phyloP scores from a whole-genome alignment of 2,113 vertebrate genomes.

The Plecturocebus donacophilus region DNA sequence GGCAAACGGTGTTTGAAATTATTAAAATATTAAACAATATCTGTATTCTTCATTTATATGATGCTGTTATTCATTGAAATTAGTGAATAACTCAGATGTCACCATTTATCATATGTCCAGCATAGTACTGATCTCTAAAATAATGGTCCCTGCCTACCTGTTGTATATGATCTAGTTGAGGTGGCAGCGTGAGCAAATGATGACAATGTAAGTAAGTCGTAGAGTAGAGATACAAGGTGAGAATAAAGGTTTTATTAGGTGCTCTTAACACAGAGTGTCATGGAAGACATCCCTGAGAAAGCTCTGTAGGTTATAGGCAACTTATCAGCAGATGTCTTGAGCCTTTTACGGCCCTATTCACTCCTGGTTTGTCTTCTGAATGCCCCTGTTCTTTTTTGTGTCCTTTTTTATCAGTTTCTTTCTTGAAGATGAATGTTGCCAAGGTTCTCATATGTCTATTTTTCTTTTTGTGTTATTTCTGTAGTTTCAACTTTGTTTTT shows the following conservation, averaged over 20 bases:
- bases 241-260: not conserved
- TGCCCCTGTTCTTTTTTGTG: not conserved
- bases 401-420: not conserved
- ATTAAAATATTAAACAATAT: not conserved
- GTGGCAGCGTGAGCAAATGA: not conserved
- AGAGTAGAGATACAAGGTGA: not conserved
- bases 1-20: not conserved
- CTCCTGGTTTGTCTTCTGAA: not conserved
- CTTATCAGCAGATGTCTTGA: not conserved
- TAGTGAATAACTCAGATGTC: not conserved
- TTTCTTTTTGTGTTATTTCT: conserved; percentile 12
- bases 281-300: not conserved
- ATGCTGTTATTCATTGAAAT: conserved; percentile 21
- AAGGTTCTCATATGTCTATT: not conserved
- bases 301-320: not conserved
- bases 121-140: not conserved
- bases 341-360: not conserved
- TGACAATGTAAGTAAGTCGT: not conserved
- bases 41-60: not conserved
- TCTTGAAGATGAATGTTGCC: not conserved
- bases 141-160: not conserved
- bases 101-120: not conserved
- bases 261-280: not conserved
- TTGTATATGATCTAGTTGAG: not conserved
- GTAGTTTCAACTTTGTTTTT: not conserved